phyloP scores from a whole-genome alignment of 2,113 vertebrate species.

The Hippotragus niger region DNA sequence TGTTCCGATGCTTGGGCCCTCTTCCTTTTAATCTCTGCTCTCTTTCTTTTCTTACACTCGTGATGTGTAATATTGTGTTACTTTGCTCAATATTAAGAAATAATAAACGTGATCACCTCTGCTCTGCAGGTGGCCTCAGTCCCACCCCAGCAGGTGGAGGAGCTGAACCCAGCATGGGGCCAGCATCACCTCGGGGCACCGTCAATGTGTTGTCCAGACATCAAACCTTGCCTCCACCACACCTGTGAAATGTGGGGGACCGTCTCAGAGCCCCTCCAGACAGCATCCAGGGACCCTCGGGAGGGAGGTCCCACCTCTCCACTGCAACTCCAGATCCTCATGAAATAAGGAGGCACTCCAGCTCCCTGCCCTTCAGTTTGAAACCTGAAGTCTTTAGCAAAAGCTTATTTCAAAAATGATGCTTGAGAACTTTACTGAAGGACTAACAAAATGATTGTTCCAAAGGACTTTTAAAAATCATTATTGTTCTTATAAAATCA shows the following conservation, averaged over 20 bases:
- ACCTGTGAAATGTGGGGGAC: fast-evolving
- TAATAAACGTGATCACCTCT: fast-evolving
- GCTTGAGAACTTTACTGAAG: not conserved
- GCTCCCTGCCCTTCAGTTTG: not conserved
- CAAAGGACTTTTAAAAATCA: not conserved
- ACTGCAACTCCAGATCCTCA: not conserved
- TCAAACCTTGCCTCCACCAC: fast-evolving
- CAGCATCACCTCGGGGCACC: fast-evolving
- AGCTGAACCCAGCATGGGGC: fast-evolving
- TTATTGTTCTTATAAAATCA: constrained; percentile 25
- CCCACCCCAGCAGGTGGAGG: fast-evolving
- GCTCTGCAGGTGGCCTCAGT: too few relatives aligned
- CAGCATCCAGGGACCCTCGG: too few relatives aligned
- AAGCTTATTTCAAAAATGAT: not conserved
- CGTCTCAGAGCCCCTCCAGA: not conserved
- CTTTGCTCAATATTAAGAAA: not conserved
- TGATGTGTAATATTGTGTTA: fast-evolving
- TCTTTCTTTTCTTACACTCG: not conserved
- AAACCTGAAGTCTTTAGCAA: not conserved
- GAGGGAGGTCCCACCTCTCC: not conserved
- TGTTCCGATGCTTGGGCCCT: fast-evolving
- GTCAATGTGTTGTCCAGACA: fast-evolving
- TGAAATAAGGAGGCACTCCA: not conserved
- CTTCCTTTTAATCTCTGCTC: too few relatives aligned
- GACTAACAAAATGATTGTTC: constrained; percentile 6